Evolutionary conservation across 2,888 invertebrate genomes (phyloP).

Genomic region (Linyphia triangularis): DNA sequence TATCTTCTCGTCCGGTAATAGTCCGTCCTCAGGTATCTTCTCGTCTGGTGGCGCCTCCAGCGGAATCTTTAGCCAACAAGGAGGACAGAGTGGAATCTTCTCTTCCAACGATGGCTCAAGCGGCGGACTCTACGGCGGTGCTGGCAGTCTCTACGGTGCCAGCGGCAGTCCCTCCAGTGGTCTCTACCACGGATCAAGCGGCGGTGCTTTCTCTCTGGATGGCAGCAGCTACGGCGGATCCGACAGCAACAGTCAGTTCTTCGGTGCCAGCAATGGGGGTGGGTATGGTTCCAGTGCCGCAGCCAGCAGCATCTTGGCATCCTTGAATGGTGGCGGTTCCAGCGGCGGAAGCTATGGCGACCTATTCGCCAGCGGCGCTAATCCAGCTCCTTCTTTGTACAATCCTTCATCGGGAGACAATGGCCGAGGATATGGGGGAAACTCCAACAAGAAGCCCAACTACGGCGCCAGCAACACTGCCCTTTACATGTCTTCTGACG

Average conservation of each 20-base stretch:
- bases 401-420: constrained; percentile 22
- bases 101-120: background rate
- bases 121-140: constrained; percentile 8
- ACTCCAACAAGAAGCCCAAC: constrained; percentile 19
- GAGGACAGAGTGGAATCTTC: constrained; percentile 38
- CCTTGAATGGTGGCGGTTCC: background rate
- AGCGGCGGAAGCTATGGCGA: constrained; percentile 32
- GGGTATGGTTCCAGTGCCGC: constrained; percentile 26
- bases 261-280: constrained; percentile 9
- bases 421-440: background rate
- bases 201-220: constrained; percentile 15
- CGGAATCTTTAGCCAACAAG: constrained; percentile 9
- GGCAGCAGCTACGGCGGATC: constrained; percentile 16
- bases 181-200: constrained; percentile 11
- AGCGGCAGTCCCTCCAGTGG: constrained; percentile 36
- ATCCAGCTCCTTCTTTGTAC: constrained; percentile 43
- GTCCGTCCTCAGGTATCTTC: constrained; percentile 26
- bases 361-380: constrained; percentile 62
- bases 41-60: constrained; percentile 20
- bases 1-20: background rate
- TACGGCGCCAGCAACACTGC: constrained; percentile 55
- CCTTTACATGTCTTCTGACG: constrained; percentile 59
- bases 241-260: constrained; percentile 25
- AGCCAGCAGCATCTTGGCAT: background rate
- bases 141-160: constrained; percentile 18